Base-by-base conservation (phyloP, 2,113 vertebrate species). In the Clupea harengus region DNA sequence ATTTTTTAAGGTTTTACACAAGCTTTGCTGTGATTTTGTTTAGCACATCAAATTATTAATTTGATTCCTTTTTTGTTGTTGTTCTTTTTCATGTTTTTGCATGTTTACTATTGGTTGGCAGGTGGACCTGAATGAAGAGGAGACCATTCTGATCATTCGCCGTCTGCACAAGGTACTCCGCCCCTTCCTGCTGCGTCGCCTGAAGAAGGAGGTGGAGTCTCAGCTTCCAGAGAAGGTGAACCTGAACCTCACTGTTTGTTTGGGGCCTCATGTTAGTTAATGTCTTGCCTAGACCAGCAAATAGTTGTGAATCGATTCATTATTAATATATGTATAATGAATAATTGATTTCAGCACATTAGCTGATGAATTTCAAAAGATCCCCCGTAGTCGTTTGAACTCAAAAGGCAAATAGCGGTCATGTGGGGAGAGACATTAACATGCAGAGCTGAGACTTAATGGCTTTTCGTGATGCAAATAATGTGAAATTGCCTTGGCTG, bases 171-270 rank as follows among this genome's bases (percentile, higher is more conserved):
- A 99, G 90, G 98, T 99, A 49, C 94, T 99, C 84, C 95, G 98
- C 5, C 98, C 98, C 0, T 99, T 99, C 92, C 91, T 99, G 90
- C 92, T 99, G 49, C 96, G 98, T 83, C 95, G 98, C 89, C 90
- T 99, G 90, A 99, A 99, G 94, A 99, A 99, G 75, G 98, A 99
- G 90, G 98, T 99, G 87, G 98, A 99, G 90, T 99, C 98, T 87
- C 98, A 99, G 90, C 95, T 99, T 86, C 98, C 98, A 84, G 98
- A 99, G 93, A 99, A 99, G 94, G 98, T 99, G 87, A 82, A 94
- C 18, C 18, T 60, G 18, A 0, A 18, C 1, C 1, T 60, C 54
- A 22, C 6, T 60, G 20, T 60, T 60, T 60, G 20, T 22, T 22
- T 22, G 54, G 54, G 18, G 18, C 54, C 54, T 60, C 5, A 60